A percentile compares a stretch with the other conserved stretches of the same genome.
Conservation (phyloP, 2,888 invertebrate species). For the Arenicola marina region DNA sequence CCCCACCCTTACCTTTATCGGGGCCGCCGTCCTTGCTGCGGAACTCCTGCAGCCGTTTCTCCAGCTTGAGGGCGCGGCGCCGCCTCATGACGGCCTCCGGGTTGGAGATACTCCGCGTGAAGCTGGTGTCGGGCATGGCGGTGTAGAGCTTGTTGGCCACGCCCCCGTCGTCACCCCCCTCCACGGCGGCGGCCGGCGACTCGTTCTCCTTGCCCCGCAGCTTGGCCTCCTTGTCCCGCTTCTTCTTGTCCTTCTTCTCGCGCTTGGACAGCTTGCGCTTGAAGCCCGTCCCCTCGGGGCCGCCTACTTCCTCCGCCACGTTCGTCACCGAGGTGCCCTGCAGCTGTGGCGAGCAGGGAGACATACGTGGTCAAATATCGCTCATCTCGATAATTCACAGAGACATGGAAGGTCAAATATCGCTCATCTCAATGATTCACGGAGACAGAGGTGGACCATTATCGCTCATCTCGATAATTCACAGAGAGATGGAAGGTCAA, state of each 20-base stretch:
- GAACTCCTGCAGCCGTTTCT: slow-evolving; percentile 94
- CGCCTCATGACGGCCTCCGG: slow-evolving; percentile 99
- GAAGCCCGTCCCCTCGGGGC: slow-evolving; percentile 34
- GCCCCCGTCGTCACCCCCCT: slow-evolving; percentile 5
- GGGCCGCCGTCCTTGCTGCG: slow-evolving; percentile 81
- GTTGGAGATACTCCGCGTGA: slow-evolving; percentile 98
- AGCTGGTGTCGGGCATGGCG: slow-evolving; percentile 94
- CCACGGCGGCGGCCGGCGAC: too few species aligned
- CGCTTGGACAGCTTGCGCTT: slow-evolving; percentile 92
- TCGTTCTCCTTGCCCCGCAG: slow-evolving; percentile 68
- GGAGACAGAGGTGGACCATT: too few species aligned
- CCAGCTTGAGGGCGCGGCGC: slow-evolving; percentile 92
- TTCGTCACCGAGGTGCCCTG: neutral
- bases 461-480: too few species aligned
- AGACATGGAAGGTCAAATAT: too few species aligned
- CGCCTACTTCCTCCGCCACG: neutral
- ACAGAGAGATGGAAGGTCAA: too few species aligned
- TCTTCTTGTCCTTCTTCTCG: slow-evolving; percentile 97
- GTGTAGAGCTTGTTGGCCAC: slow-evolving; percentile 62
- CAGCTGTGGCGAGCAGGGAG: too few species aligned
- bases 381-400: too few species aligned
- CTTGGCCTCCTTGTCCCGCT: slow-evolving; percentile 67
- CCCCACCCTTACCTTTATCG: slow-evolving; percentile 69
- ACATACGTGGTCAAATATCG: too few species aligned
- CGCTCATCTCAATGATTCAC: too few species aligned